phyloP scores from a whole-genome alignment of 2,797 vertebrate species.

The Vireo griseus region DNA sequence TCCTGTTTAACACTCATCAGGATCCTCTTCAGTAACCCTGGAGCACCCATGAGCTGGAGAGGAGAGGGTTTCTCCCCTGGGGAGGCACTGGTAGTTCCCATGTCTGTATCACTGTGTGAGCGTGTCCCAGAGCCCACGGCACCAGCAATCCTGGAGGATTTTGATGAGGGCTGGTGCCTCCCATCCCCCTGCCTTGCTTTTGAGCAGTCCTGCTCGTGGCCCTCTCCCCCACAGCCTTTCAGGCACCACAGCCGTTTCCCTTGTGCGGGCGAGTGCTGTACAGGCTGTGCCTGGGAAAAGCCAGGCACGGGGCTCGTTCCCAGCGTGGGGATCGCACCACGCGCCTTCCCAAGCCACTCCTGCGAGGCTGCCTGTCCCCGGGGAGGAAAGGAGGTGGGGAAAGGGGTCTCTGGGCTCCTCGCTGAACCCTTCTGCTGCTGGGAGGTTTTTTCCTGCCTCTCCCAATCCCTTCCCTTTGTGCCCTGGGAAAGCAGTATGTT shows the following conservation, averaged over 20 bases:
- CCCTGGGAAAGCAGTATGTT: neutral
- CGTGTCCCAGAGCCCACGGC: neutral
- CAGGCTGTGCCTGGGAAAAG: conserved; percentile 26
- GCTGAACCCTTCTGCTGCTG: neutral
- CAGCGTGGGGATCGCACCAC: neutral
- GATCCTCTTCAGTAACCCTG: neutral
- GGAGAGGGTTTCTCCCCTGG: accelerated
- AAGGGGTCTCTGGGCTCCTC: neutral
- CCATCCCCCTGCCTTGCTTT: neutral
- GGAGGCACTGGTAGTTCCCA: neutral
- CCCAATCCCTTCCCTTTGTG: neutral
- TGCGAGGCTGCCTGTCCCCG: neutral
- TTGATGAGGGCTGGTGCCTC: neutral
- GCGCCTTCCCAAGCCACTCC: neutral
- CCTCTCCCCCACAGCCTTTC: neutral
- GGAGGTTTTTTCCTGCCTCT: neutral
- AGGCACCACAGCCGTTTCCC: neutral
- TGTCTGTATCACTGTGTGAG: accelerated
- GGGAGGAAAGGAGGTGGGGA: neutral
- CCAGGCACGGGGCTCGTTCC: neutral
- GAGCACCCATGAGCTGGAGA: neutral
- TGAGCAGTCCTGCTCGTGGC: neutral
- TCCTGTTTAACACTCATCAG: neutral
- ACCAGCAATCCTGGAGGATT: accelerated
- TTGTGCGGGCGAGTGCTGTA: neutral